These are phyloP conservation scores for Drosophila novamexicana DNA, from an alignment of 1,140 invertebrate species.

Conservation along the genomic window DNA sequence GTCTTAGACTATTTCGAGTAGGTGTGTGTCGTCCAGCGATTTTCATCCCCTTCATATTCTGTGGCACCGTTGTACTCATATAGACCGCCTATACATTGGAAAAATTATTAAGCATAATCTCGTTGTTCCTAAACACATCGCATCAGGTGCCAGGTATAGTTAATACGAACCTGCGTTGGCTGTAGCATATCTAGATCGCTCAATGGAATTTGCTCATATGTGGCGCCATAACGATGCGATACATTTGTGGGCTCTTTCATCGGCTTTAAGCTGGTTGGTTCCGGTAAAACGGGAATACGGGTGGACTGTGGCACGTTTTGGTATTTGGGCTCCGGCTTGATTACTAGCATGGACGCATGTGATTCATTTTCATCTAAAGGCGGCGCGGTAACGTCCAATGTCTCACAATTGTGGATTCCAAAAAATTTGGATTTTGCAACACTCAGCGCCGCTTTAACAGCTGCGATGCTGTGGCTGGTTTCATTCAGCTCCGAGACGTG, in stretches of 20 bases:
- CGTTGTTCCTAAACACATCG: too few relatives aligned
- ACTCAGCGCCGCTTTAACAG: constrained; percentile 76
- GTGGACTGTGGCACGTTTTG: constrained; percentile 62
- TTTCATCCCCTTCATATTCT: constrained; percentile 87
- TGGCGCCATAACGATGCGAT: constrained; percentile 44
- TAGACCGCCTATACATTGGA: constrained; percentile 66
- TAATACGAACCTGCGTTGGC: constrained; percentile 65
- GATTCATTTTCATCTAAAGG: not conserved
- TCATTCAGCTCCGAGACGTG: constrained; percentile 49
- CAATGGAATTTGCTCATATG: constrained; percentile 74
- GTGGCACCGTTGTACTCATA: constrained; percentile 89
- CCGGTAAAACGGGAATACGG: constrained; percentile 8
- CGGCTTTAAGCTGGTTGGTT: constrained; percentile 35
- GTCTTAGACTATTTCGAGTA: constrained; percentile 89
- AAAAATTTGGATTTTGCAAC: constrained; percentile 84
- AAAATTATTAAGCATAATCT: too few relatives aligned
- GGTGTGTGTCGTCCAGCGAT: constrained; percentile 88
- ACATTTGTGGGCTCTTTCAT: constrained; percentile 17
- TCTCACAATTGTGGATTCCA: constrained; percentile 72
- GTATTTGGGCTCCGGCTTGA: constrained; percentile 60
- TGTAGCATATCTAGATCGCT: constrained; percentile 67
- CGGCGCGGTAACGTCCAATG: not conserved
- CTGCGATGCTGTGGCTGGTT: constrained; percentile 75
- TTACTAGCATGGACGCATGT: constrained; percentile 10
- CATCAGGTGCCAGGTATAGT: not conserved